Conservation (phyloP, 2,888 invertebrate species). For the Argyra leucocephala region DNA sequence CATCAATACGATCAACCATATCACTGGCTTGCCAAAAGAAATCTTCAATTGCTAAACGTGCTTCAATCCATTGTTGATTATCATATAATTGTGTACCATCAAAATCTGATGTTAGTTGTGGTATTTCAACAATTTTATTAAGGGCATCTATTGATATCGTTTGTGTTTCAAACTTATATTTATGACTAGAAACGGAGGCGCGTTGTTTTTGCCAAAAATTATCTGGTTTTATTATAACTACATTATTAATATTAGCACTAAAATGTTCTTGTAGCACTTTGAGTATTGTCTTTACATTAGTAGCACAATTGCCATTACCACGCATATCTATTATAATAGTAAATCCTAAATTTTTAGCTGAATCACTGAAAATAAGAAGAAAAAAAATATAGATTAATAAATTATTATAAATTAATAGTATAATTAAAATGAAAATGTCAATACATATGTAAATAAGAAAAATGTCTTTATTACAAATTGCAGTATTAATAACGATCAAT, state of each 20-base stretch:
- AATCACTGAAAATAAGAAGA: slow-evolving; percentile 37
- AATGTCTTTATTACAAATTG: too few species aligned
- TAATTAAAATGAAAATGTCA: background rate
- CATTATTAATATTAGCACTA: slow-evolving; percentile 82
- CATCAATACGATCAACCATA: slow-evolving; percentile 82
- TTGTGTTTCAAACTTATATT: slow-evolving; percentile 98
- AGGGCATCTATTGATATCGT: slow-evolving; percentile 93
- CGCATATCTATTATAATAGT: slow-evolving; percentile 97
- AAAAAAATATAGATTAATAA: slow-evolving; percentile 17
- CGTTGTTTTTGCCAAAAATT: slow-evolving; percentile 99
- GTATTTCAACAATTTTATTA: slow-evolving; percentile 82
- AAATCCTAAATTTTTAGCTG: slow-evolving; percentile 65
- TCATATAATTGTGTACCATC: slow-evolving; percentile 91
- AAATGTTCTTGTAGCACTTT: slow-evolving; percentile 96
- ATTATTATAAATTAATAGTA: slow-evolving; percentile 13
- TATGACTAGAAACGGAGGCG: slow-evolving; percentile 91
- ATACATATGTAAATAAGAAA: too few species aligned
- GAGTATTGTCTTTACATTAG: slow-evolving; percentile 91
- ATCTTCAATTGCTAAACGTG: slow-evolving; percentile 86
- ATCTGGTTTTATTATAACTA: slow-evolving; percentile 96
- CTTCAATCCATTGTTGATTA: slow-evolving; percentile 95
- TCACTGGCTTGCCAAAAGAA: slow-evolving; percentile 94
- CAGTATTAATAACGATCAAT: too few species aligned
- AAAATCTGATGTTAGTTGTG: slow-evolving; percentile 86
- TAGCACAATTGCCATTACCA: slow-evolving; percentile 69